Evolutionary conservation across 64 coral and sea anemone genomes (phyloP).

Genomic region (Astreopora myriophthalma): DNA sequence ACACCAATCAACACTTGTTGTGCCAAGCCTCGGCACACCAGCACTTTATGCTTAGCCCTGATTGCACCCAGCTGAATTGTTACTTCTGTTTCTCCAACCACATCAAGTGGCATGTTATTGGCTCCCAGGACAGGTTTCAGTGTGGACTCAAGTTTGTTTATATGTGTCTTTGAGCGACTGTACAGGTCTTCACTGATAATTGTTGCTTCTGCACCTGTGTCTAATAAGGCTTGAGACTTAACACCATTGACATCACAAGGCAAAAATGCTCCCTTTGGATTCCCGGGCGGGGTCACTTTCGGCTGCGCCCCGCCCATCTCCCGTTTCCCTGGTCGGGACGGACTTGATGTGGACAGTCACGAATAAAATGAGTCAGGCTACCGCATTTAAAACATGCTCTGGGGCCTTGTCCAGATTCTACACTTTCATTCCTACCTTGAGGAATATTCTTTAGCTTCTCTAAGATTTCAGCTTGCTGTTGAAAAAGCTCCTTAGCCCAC

Average conservation of each 20-base stretch:
- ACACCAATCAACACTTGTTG: constrained; percentile 47
- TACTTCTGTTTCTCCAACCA: background rate
- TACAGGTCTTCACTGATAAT: background rate
- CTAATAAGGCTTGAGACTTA: background rate
- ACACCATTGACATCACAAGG: background rate
- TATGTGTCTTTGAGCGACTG: background rate
- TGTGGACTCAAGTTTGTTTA: background rate
- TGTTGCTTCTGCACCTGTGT: background rate
- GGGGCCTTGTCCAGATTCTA: constrained; percentile 1
- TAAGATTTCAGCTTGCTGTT: constrained; percentile 25
- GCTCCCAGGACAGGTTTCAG: background rate
- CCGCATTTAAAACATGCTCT: constrained; percentile 26
- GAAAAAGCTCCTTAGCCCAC: background rate
- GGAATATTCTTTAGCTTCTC: constrained; percentile 1
- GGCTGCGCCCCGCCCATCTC: background rate
- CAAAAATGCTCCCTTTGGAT: background rate
- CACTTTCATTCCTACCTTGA: background rate
- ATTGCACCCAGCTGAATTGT: background rate
- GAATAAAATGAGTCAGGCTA: constrained; percentile 3
- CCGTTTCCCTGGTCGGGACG: background rate
- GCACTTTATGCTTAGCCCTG: background rate
- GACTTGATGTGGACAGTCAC: background rate
- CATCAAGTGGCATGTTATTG: constrained; percentile 31
- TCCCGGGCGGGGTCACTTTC: background rate
- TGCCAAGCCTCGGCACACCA: background rate